Evolutionary conservation across 2,113 vertebrate species (phyloP), one percentile per base, ranked within the genome.

Genomic region (Delphinapterus leucas): DNA sequence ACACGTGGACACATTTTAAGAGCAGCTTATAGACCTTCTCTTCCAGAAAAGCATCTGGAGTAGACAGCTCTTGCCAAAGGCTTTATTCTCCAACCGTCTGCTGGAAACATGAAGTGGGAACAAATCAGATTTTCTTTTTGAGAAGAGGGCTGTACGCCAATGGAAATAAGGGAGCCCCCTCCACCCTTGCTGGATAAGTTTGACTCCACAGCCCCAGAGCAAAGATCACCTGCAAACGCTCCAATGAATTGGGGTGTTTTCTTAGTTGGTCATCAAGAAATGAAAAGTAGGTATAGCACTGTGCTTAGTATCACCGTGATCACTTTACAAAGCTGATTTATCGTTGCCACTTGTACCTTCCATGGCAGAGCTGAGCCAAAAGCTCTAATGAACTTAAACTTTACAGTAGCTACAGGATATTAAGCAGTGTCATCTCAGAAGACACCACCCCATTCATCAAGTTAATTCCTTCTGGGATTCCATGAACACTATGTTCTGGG

Each of bases 341-440:
- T 83, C 90, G 25, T n/a, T 0, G 6, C 31, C 80, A 77, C 38
- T 80, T 79, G 9, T 14, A 13, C 33, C 82, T 89, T 83, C 20
- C 2, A 1, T 25, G 26, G 61, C 80, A 58, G 47, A 60, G 25
- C 38, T 65, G 85, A 91, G 67, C 55, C 1, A 26, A 88, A 49
- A 60, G 38, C 47, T 38, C 41, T 91, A 86, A 92, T 60, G 82
- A 97, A 96, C 85, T 49, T 86, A 60, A 67, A 94, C 47, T 94
- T 94, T 17, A 94, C 58, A 80, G 77, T 74, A 83, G 85, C 67
- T 38, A 65, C 73, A 70, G 91, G 94, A 96, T 83, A 94, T 94
- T 73, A 91, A 85, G 58, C 63, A 26, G 33, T 26, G 21, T 84
- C 91, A 55, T 79, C 82, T 80, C 79, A 14, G 47, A 73, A 60